Base-by-base conservation (phyloP, 1,140 invertebrate genomes). In the Magallana angulata region DNA sequence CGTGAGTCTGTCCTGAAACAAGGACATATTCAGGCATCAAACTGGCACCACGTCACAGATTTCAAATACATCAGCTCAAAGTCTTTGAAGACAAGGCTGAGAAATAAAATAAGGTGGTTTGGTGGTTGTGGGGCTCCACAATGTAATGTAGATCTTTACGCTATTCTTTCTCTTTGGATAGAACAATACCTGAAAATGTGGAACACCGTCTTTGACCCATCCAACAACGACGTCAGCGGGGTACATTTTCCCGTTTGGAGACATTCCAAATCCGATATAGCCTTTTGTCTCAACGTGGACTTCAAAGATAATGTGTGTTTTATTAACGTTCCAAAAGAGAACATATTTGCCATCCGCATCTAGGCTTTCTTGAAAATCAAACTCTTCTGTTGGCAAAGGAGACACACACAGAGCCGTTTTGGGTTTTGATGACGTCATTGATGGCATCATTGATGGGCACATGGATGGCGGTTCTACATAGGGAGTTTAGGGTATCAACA, bases 221-320 rank as follows among this genome's bases (percentile, higher is more conserved):
- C 96, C 96, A n/a, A 98, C 95, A 7, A 98, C 95, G 89, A 98
- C 96, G 95, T 98, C 97, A 0, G 97, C 96, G 12, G 96, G 96
- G 90, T 96, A 95, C 97, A 98, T 97, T 91, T 96, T 96, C 68
- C 97, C 96, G 93, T 97, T 96, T 88, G 96, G 96, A 89, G 97
- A 97, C 93, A 97, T 97, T 83, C 97, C 97, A 91, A 97, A 96
- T 57, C 97, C 97, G 88, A 98, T 96, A 93, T 97, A 98, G 88
- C 97, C 97, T 7, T 85, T 76, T 7, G 83, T 88, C 48, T 85
- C 80, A 2, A 88, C 87, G 48, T 85, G 87, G 11, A 59, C 57
- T 57, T 88, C 83, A 57, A 88, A 82, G 1, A 57, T 84, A 7
- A 88, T 76, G 57, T 88, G 87, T 3, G 87, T 64, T 48, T 18